Evolutionary conservation across 2,113 vertebrate species (phyloP).

Genomic region (Mormyrus lacerda): DNA sequence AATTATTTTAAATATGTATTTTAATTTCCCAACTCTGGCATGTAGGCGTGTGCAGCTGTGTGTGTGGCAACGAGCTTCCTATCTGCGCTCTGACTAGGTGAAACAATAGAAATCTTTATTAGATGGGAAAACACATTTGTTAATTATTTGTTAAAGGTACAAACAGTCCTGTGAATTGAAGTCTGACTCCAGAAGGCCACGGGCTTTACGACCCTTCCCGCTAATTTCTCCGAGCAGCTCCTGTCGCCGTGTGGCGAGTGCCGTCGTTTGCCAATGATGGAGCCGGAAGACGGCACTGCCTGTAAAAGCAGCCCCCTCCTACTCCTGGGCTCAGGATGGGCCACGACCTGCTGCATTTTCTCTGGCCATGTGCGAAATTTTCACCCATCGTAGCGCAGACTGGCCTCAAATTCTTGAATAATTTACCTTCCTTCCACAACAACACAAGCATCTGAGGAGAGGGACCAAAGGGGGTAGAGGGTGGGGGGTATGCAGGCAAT

Average conservation of each 20-base stretch:
- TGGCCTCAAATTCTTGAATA: slow-evolving; percentile 76
- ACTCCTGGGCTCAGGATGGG: not conserved
- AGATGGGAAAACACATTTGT: slow-evolving; percentile 5
- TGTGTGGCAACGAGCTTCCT: not conserved
- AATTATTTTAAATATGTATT: slow-evolving; percentile 1
- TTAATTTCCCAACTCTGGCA: not conserved
- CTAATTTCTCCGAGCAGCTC: slow-evolving; percentile 43
- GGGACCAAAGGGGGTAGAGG: not conserved
- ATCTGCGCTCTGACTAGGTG: not conserved
- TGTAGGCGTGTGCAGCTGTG: not conserved
- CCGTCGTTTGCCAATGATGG: slow-evolving; percentile 43
- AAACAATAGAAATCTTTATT: slow-evolving; percentile 5
- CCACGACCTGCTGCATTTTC: slow-evolving; percentile 54
- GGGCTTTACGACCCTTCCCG: slow-evolving; percentile 40
- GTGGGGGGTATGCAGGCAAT: slow-evolving; percentile 39
- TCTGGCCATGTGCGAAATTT: slow-evolving; percentile 76
- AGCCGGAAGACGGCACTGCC: not conserved
- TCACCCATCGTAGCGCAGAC: slow-evolving; percentile 65
- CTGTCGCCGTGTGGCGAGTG: slow-evolving; percentile 45
- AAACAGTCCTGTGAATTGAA: slow-evolving; percentile 26
- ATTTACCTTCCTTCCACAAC: slow-evolving; percentile 70
- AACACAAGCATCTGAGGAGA: slow-evolving; percentile 73
- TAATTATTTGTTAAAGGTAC: slow-evolving; percentile 22
- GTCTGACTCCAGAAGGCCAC: slow-evolving; percentile 24
- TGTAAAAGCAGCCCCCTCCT: not conserved